Percentiles rank a stretch among this genome's conserved stretches.
These are phyloP conservation scores for Isurus oxyrinchus DNA, from an alignment of 2,113 vertebrate species.

Conservation along the genomic window DNA sequence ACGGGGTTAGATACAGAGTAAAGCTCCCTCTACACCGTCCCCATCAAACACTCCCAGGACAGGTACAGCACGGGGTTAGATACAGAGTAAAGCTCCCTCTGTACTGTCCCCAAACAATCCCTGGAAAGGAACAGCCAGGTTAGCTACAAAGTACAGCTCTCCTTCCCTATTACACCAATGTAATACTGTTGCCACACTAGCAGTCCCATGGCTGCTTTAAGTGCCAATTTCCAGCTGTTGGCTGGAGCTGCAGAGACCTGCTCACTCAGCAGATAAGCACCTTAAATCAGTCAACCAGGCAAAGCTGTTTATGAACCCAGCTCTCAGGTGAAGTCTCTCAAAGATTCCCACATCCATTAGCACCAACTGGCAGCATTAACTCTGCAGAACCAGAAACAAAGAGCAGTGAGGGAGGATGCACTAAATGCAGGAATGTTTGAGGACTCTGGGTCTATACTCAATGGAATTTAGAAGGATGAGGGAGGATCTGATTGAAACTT, in stretches of 20 bases:
- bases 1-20: background rate
- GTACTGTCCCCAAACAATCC: too few relatives aligned
- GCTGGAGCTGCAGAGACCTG: background rate
- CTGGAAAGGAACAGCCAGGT: too few relatives aligned
- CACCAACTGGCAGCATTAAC: background rate
- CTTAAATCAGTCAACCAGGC: background rate
- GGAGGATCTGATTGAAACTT: too few relatives aligned
- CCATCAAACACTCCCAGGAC: too few relatives aligned
- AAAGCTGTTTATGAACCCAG: background rate
- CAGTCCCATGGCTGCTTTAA: background rate
- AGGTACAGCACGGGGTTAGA: too few relatives aligned
- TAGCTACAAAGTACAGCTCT: too few relatives aligned
- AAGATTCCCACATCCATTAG: background rate
- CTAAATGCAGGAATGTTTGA: background rate
- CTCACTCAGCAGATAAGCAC: background rate
- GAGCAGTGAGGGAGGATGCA: background rate
- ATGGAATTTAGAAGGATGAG: too few relatives aligned
- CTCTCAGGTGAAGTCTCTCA: too few relatives aligned
- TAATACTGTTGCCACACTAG: background rate
- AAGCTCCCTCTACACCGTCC: background rate
- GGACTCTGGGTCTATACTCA: too few relatives aligned
- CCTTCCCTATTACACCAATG: too few relatives aligned
- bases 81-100: too few relatives aligned
- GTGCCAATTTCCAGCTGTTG: background rate
- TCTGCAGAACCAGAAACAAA: background rate